Evolutionary conservation across 2,888 invertebrate genomes (phyloP).

Genomic region (Nomada fabriciana): DNA sequence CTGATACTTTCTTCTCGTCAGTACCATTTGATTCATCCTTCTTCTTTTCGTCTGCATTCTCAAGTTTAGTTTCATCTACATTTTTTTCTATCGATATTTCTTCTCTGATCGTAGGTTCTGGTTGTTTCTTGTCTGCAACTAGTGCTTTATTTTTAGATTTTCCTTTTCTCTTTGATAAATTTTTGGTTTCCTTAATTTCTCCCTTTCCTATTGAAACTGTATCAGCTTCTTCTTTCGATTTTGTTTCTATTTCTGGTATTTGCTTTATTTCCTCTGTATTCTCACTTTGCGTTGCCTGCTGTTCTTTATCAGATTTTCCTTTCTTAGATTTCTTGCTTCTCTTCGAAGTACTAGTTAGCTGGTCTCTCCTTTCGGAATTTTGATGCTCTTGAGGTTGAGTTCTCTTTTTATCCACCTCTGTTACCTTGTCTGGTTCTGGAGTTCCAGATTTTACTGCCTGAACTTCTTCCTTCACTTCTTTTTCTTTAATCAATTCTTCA

Average conservation of each 20-base stretch:
- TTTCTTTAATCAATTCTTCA: slow-evolving; percentile 37
- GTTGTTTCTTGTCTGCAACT: not conserved
- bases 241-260: slow-evolving; percentile 76
- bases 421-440: slow-evolving; percentile 36
- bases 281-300: not conserved
- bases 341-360: slow-evolving; percentile 34
- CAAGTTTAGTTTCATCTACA: not conserved
- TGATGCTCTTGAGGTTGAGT: not conserved
- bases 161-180: slow-evolving; percentile 24
- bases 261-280: slow-evolving; percentile 18
- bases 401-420: slow-evolving; percentile 44
- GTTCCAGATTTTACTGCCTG: slow-evolving; percentile 28
- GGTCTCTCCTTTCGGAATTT: slow-evolving; percentile 22
- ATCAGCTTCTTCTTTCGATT: not conserved
- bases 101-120: not conserved
- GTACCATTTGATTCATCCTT: not conserved
- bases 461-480: not conserved
- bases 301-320: slow-evolving; percentile 41
- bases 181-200: slow-evolving; percentile 1
- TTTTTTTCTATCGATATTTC: not conserved
- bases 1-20: not conserved
- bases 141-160: slow-evolving; percentile 32
- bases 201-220: slow-evolving; percentile 36
- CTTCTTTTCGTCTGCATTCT: not conserved
- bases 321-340: slow-evolving; percentile 61